Base-by-base conservation (phyloP, 2,113 vertebrate genomes). In the Salvator merianae region DNA sequence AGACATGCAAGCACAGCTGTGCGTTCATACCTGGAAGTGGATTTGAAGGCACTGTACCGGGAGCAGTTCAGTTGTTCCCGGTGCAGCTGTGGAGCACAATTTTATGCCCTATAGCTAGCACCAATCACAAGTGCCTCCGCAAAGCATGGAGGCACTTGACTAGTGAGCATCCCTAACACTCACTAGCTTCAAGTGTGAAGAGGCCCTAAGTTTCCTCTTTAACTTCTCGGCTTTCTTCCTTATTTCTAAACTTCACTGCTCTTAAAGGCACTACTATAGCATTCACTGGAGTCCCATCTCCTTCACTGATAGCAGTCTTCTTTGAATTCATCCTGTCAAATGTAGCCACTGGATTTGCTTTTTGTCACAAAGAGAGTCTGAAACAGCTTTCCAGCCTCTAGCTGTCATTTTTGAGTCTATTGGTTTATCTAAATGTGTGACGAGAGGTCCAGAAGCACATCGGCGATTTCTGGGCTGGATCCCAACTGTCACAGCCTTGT, bases 311-410 rank as follows among this genome's bases (percentile, higher is more conserved):
- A 53, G 26, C 90, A 92, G 90, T 88, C 87, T 89, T 87, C 91
- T 89, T 86, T 91, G 88, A 86, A 88, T 86, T 88, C 89, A 88
- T 87, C 81, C 93, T 89, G 83, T 90, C 87, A 85, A 90, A 79
- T 47, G 66, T 80, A 94, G 88, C 85, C 85, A 81, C 83, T 89
- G 89, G 91, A 90, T 93, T 91, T 71, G 0, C 43, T 88, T 84
- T 84, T 65, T 82, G 83, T 92, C 88, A 74, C 86, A 81, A 87
- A 87, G 75, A 79, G 5, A 0, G 16, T 28, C 53, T n/a, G 65
- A 87, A 93, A 86, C 84, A 91, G 88, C 84, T 83, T 90, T 38
- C 90, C 83, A 85, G 83, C 79, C 89, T 86, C 84, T 84, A 0
- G 0, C 88, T 89, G 81, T 90, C 87, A 71, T 78, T 90, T 92